Base-by-base conservation (phyloP, 2,797 vertebrate genomes). In the Smutsia temminckii region DNA sequence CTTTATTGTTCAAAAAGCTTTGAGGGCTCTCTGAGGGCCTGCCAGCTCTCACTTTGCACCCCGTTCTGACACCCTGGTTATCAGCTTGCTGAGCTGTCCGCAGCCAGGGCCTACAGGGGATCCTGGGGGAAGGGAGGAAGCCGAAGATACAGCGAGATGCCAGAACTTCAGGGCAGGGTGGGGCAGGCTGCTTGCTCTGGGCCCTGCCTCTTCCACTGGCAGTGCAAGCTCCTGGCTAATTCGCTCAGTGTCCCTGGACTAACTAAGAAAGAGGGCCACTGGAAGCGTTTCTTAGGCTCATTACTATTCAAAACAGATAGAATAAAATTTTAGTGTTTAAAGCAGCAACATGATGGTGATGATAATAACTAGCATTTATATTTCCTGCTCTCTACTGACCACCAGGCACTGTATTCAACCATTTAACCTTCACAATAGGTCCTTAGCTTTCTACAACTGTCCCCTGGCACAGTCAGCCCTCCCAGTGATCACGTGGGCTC, bases 11-110 rank as follows among this genome's bases (percentile, higher is more conserved):
- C 46, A 6, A 16, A 57, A 63, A 49, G 25, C 40, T 55, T 29
- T 3, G 9, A 0, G 18, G 27, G 23, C 51, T 69, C 61, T 0
- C 29, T 0, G 55, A 55, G 25, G 1, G 0, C 55, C n/a, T 0
- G 1, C 18, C 7, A 1, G 57, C 49, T 84, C 77, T n/a, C 2
- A 13, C 40, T 21, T 8, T 1, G 23, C 23, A 6, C 16, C 2
- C 42, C 2, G 7, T 3, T 55, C 68, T 11, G 42, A 59, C 34
- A 3, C n/a, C 20, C 32, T 37, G 51, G 21, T 2, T 21, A 4
- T 51, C 72, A 18, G 55, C 66, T 78, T n/a, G 21, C 32, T 14
- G 51, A 78, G 61, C 32, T 11, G 40, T 32, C 6, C 14, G 89
- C 17, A 29, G 46, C 40, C 27, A 68, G 5, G 0, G 18, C 13